Evolutionary conservation across 2,888 invertebrate species (phyloP).

Genomic region (Rosalia funebris): DNA sequence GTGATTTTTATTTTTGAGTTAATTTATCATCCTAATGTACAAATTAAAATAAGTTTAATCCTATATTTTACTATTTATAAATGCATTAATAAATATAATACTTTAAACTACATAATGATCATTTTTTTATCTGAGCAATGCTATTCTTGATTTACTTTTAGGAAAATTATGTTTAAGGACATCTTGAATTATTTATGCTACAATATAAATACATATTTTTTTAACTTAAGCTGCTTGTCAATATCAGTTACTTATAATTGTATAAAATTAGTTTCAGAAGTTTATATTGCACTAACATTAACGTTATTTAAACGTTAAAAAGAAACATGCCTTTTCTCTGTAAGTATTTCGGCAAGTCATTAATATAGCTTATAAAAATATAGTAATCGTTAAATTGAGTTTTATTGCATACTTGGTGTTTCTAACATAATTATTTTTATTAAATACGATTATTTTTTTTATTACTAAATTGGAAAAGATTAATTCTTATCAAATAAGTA

Average conservation of each 20-base stretch:
- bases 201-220: not conserved
- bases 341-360: too few species aligned
- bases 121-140: constrained; percentile 2
- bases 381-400: not conserved
- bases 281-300: not conserved
- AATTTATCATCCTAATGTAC: not conserved
- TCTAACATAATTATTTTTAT: not conserved
- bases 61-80: not conserved
- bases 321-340: too few species aligned
- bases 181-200: constrained; percentile 1
- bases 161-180: constrained; percentile 7
- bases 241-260: not conserved
- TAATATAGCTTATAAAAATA: not conserved
- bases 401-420: not conserved
- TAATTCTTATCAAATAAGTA: not conserved
- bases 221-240: not conserved
- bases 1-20: too few species aligned
- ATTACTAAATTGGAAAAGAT: not conserved
- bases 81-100: constrained; percentile 15
- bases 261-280: not conserved
- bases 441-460: not conserved
- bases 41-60: not conserved
- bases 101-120: constrained; percentile 2
- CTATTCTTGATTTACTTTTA: not conserved
- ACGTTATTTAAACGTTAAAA: too few species aligned